Evolutionary conservation across 2,888 invertebrate species (phyloP).

Genomic region (Megamerina dolium): DNA sequence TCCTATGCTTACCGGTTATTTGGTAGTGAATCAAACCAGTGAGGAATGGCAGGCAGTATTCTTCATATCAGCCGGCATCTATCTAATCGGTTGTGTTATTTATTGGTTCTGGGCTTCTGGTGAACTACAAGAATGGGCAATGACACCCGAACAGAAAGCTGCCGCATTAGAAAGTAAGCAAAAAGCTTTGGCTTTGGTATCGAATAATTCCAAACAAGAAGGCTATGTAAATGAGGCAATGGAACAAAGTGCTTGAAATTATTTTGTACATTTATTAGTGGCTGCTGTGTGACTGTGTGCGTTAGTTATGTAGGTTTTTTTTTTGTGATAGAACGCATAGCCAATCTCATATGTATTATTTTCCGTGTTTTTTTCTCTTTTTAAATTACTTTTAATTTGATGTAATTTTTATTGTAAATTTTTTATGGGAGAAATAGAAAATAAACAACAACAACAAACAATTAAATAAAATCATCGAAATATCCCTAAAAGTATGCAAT

Average conservation of each 20-base stretch:
- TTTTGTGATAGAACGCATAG: slow-evolving; percentile 8
- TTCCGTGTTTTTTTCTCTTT: background rate
- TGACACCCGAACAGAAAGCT: slow-evolving; percentile 38
- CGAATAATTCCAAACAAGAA: slow-evolving; percentile 20
- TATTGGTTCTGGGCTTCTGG: slow-evolving; percentile 78
- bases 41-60: slow-evolving; percentile 83
- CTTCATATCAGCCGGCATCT: slow-evolving; percentile 76
- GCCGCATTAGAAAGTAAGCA: slow-evolving; percentile 35
- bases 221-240: slow-evolving; percentile 44
- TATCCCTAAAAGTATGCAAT: slow-evolving; percentile 8
- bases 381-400: background rate
- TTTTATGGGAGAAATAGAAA: background rate
- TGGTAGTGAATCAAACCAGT: slow-evolving; percentile 66
- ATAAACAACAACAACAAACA: too few relatives aligned
- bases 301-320: too few relatives aligned
- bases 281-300: background rate
- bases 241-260: slow-evolving; percentile 39
- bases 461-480: too few relatives aligned
- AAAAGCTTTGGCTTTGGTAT: slow-evolving; percentile 11
- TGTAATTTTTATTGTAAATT: background rate
- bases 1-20: slow-evolving; percentile 72
- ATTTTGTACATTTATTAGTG: background rate
- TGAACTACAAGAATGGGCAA: slow-evolving; percentile 76
- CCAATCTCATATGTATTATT: background rate
- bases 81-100: slow-evolving; percentile 75